Evolutionary conservation across 2,888 invertebrate species (phyloP), one percentile per base, ranked within the genome.

Genomic region (Spilarctia lutea): DNA sequence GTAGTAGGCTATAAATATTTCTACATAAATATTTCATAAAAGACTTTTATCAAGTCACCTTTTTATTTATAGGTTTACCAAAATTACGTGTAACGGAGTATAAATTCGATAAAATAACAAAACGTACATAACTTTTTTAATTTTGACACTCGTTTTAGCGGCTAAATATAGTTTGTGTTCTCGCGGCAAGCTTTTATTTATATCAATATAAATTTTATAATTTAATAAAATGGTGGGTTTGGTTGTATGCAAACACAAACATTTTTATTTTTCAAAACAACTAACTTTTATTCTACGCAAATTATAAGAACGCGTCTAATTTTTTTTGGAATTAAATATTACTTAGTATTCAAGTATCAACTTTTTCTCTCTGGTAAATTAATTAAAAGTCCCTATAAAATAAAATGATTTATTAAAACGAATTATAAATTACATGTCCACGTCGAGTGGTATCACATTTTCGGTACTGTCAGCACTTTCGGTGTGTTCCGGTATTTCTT

Each of bases 401-500:
- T 71, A 48, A 33, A 70, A 60, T 71, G 24, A 69, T 71, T 71
- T 71, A 71, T 63, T 71, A 71, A 42, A 71, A 52, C 35, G 30
- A 48, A 52, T 65, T 27, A 56, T 24, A 65, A 68, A 10, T 63
- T 63, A 70, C 52, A 63, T 76, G 65, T 72, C 68, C 68, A 77
- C 66, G 77, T 92, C 91, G 45, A 91, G 72, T 0, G 91, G 88
- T 78, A 95, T 94, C 1, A 80, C 79, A 79, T 95, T 95, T 75
- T 95, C 94, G 3, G 88, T 90, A 75, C 94, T 95, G 71, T 94
- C 94, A 0, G 88, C 91, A 79, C 94, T 95, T 16, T 94, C 94
- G 1, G 81, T 75, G 0, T 81, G 87, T 1, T 92, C 60, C 0
- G 85, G 71, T 11, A 80, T 68, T 16, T 90, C 91, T 30, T 78